These are phyloP conservation scores for Anoncus sp. DNA, from an alignment of 2,888 invertebrate genomes.

Conservation along the genomic window DNA sequence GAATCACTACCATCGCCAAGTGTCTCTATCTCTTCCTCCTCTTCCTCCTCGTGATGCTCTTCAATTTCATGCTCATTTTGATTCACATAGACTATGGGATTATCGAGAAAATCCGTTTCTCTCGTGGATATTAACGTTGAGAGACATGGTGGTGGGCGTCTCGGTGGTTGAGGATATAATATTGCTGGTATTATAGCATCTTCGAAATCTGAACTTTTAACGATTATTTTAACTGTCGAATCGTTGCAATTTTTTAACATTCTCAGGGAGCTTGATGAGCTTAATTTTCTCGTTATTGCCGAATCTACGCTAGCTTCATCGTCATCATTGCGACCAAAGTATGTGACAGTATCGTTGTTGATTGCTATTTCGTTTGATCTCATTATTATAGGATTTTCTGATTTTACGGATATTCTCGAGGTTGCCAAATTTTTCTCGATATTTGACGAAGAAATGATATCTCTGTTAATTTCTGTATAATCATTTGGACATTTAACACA, in stretches of 20 bases:
- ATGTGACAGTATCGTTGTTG: slow-evolving; percentile 36
- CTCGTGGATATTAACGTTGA: slow-evolving; percentile 76
- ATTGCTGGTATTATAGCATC: slow-evolving; percentile 91
- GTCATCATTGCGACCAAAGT: slow-evolving; percentile 52
- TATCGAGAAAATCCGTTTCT: slow-evolving; percentile 79
- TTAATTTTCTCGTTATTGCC: slow-evolving; percentile 80
- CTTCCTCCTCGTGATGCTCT: slow-evolving; percentile 86
- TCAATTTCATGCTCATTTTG: slow-evolving; percentile 84
- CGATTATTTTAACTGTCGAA: too few species aligned
- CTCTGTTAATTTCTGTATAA: slow-evolving; percentile 1
- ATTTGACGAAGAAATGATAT: background rate
- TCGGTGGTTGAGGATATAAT: slow-evolving; percentile 92
- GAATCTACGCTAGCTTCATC: slow-evolving; percentile 66
- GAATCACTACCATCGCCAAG: slow-evolving; percentile 87
- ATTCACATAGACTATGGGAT: slow-evolving; percentile 84
- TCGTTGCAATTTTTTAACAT: too few species aligned
- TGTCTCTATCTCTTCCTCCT: slow-evolving; percentile 83
- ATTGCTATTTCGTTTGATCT: slow-evolving; percentile 9
- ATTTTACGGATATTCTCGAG: slow-evolving; percentile 33
- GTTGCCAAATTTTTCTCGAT: slow-evolving; percentile 1
- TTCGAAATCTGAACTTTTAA: slow-evolving; percentile 85
- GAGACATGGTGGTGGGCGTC: slow-evolving; percentile 85
- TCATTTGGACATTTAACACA: background rate
- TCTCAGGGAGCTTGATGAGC: slow-evolving; percentile 76
- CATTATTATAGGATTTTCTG: slow-evolving; percentile 15